Conservation (phyloP, 2,797 vertebrate genomes). For the Apogon hyalosoma region DNA sequence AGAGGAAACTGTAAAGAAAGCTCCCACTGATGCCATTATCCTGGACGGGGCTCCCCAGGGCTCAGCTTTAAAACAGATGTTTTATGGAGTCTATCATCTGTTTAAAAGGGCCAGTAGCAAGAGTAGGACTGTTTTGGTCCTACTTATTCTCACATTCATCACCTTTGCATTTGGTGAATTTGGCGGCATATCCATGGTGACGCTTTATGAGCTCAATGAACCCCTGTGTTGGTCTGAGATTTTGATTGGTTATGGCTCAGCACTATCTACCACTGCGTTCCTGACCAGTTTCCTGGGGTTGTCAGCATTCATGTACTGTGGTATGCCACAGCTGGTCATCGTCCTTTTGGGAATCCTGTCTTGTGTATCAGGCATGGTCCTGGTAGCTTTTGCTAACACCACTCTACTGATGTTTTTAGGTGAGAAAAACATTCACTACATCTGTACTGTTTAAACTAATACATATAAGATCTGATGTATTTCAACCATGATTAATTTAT, state of each 20-base stretch:
- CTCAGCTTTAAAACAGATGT: conserved; percentile 79
- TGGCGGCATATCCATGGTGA: conserved; percentile 85
- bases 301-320: conserved; percentile 84
- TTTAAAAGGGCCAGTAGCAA: conserved; percentile 81
- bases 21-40: conserved; percentile 23
- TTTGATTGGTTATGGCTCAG: conserved; percentile 93
- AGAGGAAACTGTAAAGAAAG: conserved; percentile 80
- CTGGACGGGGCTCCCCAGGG: conserved; percentile 30
- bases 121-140: conserved; percentile 76
- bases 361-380: conserved; percentile 81
- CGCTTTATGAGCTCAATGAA: conserved; percentile 90
- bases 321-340: conserved; percentile 86
- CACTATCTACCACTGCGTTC: conserved; percentile 86
- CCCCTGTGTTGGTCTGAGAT: conserved; percentile 96
- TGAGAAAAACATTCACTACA: conserved; percentile 72
- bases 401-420: conserved; percentile 93
- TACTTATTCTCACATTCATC: conserved; percentile 87
- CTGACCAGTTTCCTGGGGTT: conserved; percentile 91
- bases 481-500: no score
- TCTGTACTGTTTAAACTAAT: not conserved
- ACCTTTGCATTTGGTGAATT: conserved; percentile 82
- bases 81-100: conserved; percentile 85
- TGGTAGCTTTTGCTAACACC: conserved; percentile 89
- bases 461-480: not conserved
- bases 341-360: conserved; percentile 90